Evolutionary conservation across 2,888 invertebrate species (phyloP).

Genomic region (Scaptodrosophila latifasciaeformis): DNA sequence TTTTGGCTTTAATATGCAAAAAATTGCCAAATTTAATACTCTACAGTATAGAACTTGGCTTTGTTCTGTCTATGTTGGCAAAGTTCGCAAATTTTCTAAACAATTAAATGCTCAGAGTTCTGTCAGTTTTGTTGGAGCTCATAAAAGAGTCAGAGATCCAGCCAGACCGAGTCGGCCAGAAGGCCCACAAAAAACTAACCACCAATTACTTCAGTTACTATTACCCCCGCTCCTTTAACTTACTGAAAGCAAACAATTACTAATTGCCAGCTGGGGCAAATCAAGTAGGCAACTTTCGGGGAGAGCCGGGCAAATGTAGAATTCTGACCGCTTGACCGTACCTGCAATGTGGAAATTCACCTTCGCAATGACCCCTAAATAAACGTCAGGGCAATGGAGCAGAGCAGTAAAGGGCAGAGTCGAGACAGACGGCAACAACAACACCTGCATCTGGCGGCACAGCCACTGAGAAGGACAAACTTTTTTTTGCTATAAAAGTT

Average conservation of each 20-base stretch:
- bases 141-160: slow-evolving; percentile 45
- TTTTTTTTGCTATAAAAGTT: slow-evolving; percentile 26
- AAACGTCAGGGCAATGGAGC: slow-evolving; percentile 24
- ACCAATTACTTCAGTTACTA: background rate
- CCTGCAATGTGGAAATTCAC: slow-evolving; percentile 43
- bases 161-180: slow-evolving; percentile 5
- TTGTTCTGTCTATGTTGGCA: no score
- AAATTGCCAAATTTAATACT: no score
- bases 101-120: slow-evolving; percentile 38
- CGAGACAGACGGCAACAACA: no score
- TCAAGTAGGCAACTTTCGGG: slow-evolving; percentile 2
- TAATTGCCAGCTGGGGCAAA: slow-evolving; percentile 39
- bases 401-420: background rate
- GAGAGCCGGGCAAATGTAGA: background rate
- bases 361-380: slow-evolving; percentile 52
- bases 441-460: background rate
- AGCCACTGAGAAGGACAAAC: slow-evolving; percentile 40
- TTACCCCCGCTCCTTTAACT: no score
- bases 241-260: slow-evolving; percentile 27
- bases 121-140: slow-evolving; percentile 25
- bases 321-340: slow-evolving; percentile 8
- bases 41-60: no score
- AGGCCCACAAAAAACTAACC: background rate
- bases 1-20: no score
- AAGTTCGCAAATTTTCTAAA: slow-evolving; percentile 36